Conservation (phyloP, 2,888 invertebrate genomes). For the Ypsolopha scabrella region DNA sequence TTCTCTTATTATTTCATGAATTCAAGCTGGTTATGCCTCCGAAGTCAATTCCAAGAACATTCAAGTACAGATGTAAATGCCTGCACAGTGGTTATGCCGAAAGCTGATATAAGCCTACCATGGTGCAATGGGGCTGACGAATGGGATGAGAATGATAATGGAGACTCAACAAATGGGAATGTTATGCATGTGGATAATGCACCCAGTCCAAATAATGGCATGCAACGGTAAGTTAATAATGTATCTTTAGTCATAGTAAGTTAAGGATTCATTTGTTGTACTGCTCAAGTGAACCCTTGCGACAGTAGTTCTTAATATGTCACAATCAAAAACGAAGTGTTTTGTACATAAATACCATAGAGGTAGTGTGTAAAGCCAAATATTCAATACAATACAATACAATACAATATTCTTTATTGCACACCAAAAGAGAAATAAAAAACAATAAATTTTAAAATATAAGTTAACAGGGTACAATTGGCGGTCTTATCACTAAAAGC, state of each 20-base stretch:
- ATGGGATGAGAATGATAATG: constrained; percentile 72
- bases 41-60: constrained; percentile 78
- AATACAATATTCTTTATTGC: too few species aligned
- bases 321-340: too few species aligned
- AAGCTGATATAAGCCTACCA: constrained; percentile 21
- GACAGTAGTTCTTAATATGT: too few species aligned
- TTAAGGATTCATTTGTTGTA: background rate
- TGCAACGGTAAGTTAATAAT: constrained; percentile 41
- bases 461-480: too few species aligned
- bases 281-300: too few species aligned
- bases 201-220: constrained; percentile 46
- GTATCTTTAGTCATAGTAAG: background rate
- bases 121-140: constrained; percentile 86
- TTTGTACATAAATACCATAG: too few species aligned
- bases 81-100: constrained; percentile 37
- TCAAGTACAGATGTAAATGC: constrained; percentile 23
- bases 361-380: too few species aligned
- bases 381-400: constrained; percentile 18
- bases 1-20: constrained; percentile 16
- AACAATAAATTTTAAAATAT: too few species aligned
- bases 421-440: too few species aligned
- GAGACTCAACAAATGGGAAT: constrained; percentile 82
- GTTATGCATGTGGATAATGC: constrained; percentile 70
- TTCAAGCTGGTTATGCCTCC: constrained; percentile 85
- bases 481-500: too few species aligned